phyloP scores from a whole-genome alignment of 1,140 invertebrate species.

The Pantala flavescens region DNA sequence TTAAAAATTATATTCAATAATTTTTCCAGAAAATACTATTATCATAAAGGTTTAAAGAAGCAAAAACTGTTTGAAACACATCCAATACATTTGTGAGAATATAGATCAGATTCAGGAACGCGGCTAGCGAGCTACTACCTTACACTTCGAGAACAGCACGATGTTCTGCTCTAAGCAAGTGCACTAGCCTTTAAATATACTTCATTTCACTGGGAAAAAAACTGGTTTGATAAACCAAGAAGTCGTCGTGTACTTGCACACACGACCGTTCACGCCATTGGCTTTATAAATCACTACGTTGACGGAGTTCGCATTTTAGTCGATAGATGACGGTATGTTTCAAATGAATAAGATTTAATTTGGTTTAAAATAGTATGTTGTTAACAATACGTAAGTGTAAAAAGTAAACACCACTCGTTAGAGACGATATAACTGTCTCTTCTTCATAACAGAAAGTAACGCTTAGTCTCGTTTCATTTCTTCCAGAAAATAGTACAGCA shows the following conservation, averaged over 20 bases:
- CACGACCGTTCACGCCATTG: neutral
- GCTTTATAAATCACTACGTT: neutral
- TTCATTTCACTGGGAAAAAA: conserved; percentile 4
- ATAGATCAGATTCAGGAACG: neutral
- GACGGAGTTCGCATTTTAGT: neutral
- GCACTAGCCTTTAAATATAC: conserved; percentile 9
- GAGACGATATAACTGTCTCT: too few species aligned
- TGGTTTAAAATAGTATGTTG: too few species aligned
- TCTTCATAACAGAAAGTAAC: neutral
- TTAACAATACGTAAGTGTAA: too few species aligned
- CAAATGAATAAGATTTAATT: too few species aligned
- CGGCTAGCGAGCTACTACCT: neutral
- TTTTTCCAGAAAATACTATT: too few species aligned
- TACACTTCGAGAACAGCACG: neutral
- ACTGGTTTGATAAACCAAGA: neutral
- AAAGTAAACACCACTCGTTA: too few species aligned
- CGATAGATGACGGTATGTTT: conserved; percentile 1
- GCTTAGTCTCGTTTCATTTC: neutral
- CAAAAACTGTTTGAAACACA: too few species aligned
- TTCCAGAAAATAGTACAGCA: neutral
- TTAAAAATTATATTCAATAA: too few species aligned
- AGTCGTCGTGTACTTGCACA: conserved; percentile 1
- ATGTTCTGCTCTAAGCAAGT: neutral
- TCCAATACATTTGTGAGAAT: neutral
- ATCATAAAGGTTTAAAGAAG: too few species aligned